Evolutionary conservation across 2,888 invertebrate genomes (phyloP).

Genomic region (Drosophila pseudotalamancana): DNA sequence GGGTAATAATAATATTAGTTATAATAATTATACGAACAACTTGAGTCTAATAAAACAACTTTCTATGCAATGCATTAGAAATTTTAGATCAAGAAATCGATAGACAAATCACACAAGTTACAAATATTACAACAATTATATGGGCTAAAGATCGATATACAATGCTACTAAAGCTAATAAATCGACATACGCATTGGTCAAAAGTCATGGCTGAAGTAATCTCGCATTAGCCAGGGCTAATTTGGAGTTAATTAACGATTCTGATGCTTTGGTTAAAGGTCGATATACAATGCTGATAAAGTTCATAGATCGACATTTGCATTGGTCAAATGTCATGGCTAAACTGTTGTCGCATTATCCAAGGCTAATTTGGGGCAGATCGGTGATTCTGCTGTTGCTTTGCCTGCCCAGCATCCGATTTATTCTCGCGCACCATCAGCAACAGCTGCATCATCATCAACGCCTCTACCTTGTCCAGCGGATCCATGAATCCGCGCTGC

Average conservation of each 20-base stretch:
- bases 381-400: constrained; percentile 40
- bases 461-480: constrained; percentile 95
- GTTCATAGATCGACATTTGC: constrained; percentile 35
- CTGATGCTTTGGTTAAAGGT: constrained; percentile 16
- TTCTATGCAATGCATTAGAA: constrained; percentile 1
- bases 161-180: constrained; percentile 37
- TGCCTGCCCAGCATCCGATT: constrained; percentile 64
- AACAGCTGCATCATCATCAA: constrained; percentile 91
- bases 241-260: constrained; percentile 56
- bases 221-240: constrained; percentile 33
- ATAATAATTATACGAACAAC: constrained; percentile 37
- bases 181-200: constrained; percentile 39
- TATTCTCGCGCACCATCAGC: constrained; percentile 86
- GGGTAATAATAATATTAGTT: constrained; percentile 21
- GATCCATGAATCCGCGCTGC: constrained; percentile 99
- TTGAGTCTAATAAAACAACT: constrained; percentile 24
- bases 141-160: constrained; percentile 41
- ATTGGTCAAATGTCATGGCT: constrained; percentile 59
- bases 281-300: constrained; percentile 49
- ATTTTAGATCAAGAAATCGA: constrained; percentile 26
- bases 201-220: constrained; percentile 54
- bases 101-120: constrained; percentile 20
- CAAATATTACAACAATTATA: constrained; percentile 28
- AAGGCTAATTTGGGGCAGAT: constrained; percentile 54
- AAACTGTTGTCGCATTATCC: constrained; percentile 16